A percentile compares a stretch with the other conserved stretches of the same genome.
Conservation (phyloP, 2,888 invertebrate species). For the Taphrorychus bicolor region DNA sequence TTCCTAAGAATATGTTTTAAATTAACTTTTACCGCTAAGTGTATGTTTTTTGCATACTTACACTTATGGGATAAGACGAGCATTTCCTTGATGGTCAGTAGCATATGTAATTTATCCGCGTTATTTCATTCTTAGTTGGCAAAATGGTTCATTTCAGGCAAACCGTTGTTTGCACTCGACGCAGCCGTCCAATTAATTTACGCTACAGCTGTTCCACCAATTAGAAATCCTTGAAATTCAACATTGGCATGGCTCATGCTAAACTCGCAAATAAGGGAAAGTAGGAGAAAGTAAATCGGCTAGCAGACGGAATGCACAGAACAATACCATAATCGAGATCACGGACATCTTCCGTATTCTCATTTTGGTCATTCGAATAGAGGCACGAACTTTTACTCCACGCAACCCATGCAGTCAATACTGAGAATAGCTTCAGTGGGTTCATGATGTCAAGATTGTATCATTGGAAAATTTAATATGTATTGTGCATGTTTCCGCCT, state of each 20-base stretch:
- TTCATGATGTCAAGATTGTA: background rate
- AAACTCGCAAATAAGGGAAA: conserved; percentile 8
- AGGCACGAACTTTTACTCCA: too few relatives aligned
- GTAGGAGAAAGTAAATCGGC: conserved; percentile 7
- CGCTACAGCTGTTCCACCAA: background rate
- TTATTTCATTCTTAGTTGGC: too few relatives aligned
- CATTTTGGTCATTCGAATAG: background rate
- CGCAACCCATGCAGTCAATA: too few relatives aligned
- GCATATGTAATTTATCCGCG: too few relatives aligned
- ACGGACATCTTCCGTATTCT: background rate
- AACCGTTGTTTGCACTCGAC: too few relatives aligned
- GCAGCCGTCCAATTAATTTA: background rate
- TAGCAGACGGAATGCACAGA: background rate
- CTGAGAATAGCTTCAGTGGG: too few relatives aligned
- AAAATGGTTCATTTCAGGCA: too few relatives aligned
- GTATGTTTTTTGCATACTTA: too few relatives aligned
- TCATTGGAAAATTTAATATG: background rate
- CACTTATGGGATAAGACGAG: too few relatives aligned
- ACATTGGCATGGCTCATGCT: background rate
- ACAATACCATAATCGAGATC: conserved; percentile 11
- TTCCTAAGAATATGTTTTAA: too few relatives aligned
- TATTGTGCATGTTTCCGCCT: background rate
- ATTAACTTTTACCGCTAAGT: too few relatives aligned
- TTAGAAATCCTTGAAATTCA: background rate
- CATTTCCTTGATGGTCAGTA: too few relatives aligned